Conservation (phyloP, 2,888 invertebrate species). For the Caradrina clavipalpis region DNA sequence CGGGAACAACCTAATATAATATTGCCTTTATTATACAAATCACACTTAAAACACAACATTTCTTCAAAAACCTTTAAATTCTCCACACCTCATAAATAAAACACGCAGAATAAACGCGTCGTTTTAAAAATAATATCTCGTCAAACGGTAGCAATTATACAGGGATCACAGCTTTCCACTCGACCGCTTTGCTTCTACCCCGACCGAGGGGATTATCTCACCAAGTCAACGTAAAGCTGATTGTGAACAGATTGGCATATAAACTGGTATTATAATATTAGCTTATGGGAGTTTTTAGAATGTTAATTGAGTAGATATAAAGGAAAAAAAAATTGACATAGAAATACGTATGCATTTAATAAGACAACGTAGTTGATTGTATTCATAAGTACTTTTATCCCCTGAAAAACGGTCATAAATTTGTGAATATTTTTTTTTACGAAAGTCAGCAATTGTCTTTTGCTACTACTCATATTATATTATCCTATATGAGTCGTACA, state of each 20-base stretch:
- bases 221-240: slow-evolving; percentile 26
- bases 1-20: too few species aligned
- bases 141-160: slow-evolving; percentile 27
- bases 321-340: too few species aligned
- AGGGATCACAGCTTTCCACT: slow-evolving; percentile 23
- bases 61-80: neutral
- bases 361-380: too few species aligned
- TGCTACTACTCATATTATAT: too few species aligned
- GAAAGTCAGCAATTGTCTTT: too few species aligned
- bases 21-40: too few species aligned
- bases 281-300: slow-evolving; percentile 21
- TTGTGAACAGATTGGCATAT: slow-evolving; percentile 37
- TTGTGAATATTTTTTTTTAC: too few species aligned
- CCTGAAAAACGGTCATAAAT: too few species aligned
- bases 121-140: slow-evolving; percentile 10
- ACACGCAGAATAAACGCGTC: neutral
- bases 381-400: too few species aligned
- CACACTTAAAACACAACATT: neutral
- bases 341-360: too few species aligned
- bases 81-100: slow-evolving; percentile 8
- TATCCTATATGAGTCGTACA: too few species aligned
- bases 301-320: neutral
- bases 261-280: slow-evolving; percentile 30
- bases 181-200: slow-evolving; percentile 1
- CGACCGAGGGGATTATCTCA: slow-evolving; percentile 20